These are phyloP conservation scores for Parazoanthus swiftii DNA, from an alignment of 92 coral and sea anemone species.

Conservation along the genomic window DNA sequence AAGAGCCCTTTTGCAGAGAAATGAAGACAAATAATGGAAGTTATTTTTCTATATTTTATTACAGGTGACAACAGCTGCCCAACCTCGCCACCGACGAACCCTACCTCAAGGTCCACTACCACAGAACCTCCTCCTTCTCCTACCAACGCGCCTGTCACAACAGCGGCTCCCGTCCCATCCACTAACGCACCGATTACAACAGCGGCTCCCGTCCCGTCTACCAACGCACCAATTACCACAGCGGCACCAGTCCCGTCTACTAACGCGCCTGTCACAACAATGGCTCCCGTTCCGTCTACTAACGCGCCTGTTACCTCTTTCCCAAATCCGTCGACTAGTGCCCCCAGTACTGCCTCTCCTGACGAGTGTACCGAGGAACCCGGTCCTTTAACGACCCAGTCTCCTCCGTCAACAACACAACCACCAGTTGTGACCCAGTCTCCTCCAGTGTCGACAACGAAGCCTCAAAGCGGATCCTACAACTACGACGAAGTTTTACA, in stretches of 20 bases:
- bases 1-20: too few species aligned
- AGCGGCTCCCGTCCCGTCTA: background rate
- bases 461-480: conserved; percentile 20
- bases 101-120: conserved; percentile 22
- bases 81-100: too few species aligned
- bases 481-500: conserved; percentile 72
- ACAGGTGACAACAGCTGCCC: too few species aligned
- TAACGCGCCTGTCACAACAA: background rate
- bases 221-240: background rate
- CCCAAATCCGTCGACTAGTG: background rate
- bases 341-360: conserved; percentile 16
- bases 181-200: background rate
- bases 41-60: too few species aligned
- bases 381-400: background rate
- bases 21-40: too few species aligned
- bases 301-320: background rate
- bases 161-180: background rate
- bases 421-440: background rate
- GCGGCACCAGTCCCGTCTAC: conserved; percentile 3
- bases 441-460: conserved; percentile 34
- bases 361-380: conserved; percentile 35
- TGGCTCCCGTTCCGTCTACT: background rate
- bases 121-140: background rate
- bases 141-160: background rate
- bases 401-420: conserved; percentile 1